Evolutionary conservation across 2,888 invertebrate species (phyloP).

Genomic region (Theretra japonica): DNA sequence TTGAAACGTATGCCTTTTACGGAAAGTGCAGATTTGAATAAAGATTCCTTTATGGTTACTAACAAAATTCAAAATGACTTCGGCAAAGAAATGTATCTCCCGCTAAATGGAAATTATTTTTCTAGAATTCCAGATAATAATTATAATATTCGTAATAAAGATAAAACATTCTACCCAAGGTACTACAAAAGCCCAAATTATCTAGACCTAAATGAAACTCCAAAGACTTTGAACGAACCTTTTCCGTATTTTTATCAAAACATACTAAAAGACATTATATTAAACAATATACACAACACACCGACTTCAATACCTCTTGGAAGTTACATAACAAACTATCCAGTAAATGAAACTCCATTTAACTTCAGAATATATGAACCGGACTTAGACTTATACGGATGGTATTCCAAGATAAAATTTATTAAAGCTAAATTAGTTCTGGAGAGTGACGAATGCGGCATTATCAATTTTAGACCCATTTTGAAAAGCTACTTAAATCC

Average conservation of each 20-base stretch:
- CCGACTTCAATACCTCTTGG: no score
- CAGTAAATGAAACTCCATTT: not conserved
- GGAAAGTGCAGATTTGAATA: no score
- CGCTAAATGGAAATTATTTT: no score
- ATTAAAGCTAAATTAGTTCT: no score
- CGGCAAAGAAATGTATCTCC: not conserved
- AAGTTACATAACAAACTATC: no score
- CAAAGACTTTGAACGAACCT: not conserved
- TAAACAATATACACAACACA: not conserved
- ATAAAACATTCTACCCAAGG: not conserved
- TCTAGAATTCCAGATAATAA: no score
- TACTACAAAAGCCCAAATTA: not conserved
- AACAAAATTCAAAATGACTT: no score
- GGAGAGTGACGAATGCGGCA: no score
- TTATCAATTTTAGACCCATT: no score
- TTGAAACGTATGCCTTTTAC: not conserved
- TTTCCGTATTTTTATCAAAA: not conserved
- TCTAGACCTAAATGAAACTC: not conserved
- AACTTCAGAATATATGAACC: not conserved
- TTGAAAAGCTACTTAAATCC: no score
- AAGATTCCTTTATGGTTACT: no score
- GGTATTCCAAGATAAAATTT: no score
- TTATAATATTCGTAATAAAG: not conserved
- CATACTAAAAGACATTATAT: not conserved
- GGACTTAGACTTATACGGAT: not conserved